Percentiles rank a stretch among this genome's conserved stretches.
Evolutionary conservation across 2,797 vertebrate species (phyloP).

Genomic region (Xerus rutilus): DNA sequence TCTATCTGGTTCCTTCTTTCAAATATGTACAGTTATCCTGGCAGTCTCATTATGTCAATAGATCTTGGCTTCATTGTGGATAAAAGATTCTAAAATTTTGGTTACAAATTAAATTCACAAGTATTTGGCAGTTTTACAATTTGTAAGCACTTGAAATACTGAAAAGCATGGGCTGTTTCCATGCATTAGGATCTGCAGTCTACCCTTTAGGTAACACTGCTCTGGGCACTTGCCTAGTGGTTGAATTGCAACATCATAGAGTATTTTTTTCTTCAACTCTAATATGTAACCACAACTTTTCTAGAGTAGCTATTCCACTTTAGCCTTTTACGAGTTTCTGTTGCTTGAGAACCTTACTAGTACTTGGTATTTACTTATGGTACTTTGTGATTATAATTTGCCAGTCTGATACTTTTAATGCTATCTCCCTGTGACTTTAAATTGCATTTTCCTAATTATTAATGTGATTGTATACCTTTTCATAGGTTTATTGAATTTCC

Average conservation of each 20-base stretch:
- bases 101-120: not conserved
- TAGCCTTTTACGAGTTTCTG: not conserved
- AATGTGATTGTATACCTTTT: not conserved
- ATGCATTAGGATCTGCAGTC: not conserved
- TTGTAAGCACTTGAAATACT: not conserved
- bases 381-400: not conserved
- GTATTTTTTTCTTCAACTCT: not conserved
- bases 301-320: not conserved
- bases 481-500: not conserved
- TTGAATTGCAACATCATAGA: not conserved
- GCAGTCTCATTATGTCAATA: not conserved
- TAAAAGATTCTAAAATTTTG: not conserved
- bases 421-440: not conserved
- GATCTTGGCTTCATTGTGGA: not conserved
- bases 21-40: not conserved
- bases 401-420: not conserved
- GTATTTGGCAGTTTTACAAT: not conserved
- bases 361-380: not conserved
- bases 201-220: not conserved
- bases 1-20: not conserved
- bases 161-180: not conserved
- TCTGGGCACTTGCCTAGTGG: not conserved
- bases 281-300: not conserved
- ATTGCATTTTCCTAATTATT: not conserved
- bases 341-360: not conserved